Base-by-base conservation (phyloP, 2,797 vertebrate species). In the Cuculus canorus region DNA sequence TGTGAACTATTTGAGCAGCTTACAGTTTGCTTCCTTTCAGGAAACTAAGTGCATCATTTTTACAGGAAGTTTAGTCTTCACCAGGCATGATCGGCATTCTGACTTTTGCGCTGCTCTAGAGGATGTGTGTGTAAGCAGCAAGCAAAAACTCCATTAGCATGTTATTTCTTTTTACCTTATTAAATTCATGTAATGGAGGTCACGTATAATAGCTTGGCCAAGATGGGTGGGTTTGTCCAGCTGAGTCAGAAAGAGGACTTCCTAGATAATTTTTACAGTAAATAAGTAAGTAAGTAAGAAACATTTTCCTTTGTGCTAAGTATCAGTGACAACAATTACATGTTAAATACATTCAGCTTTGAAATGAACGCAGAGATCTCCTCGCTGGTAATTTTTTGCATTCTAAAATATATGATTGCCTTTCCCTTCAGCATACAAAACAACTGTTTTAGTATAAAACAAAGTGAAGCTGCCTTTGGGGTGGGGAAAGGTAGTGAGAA, bases 21-120 rank as follows among this genome's bases (percentile, higher is more conserved):
- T 94, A 63, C 59, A 72, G 45, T 95, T 92, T 79, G 77, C 48
- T 97, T 97, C 95, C 95, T 95, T 80, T 96, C 94, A 94, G 95
- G 95, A 96, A 95, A 89, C 53, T 5, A 59, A 88, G 28, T 61
- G 37, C 23, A 72, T 75, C 6, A 0, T 85, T 93, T 92, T 70
- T 90, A 72, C 65, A 92, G 95, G 94, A 97, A 96, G 64, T 69
- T 89, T 0, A 1, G 22, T 76, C 80, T 92, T 94, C 25, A 30
- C 17, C 35, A 39, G 72, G 19, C 60, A 30, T 0, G 0, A 17
- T 68, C 70, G 93, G 37, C 83, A 69, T 16, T 81, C 56, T 92
- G 81, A 73, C 73, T 80, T 84, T 66, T 90, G 72, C 16, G 13
- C 21, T 93, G 16, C 63, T 81, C 6, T 33, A 54, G 56, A 59